A percentile compares a stretch with the other conserved stretches of the same genome.
Conservation (phyloP, 2,888 invertebrate genomes). For the Platerodrilus igneus region DNA sequence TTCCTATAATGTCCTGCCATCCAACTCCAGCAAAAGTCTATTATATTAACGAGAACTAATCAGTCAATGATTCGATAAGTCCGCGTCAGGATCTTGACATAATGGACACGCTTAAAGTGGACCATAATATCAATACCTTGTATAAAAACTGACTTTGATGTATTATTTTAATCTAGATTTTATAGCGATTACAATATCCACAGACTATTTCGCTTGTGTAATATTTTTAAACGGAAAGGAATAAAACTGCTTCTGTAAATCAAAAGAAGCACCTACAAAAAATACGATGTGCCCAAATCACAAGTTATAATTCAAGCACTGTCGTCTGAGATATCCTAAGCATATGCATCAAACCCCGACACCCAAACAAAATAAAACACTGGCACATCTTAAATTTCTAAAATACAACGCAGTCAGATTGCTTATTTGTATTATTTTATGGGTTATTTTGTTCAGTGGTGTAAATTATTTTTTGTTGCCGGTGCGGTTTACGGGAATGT, state of each 20-base stretch:
- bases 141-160: no score
- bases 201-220: no score
- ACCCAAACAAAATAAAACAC: slow-evolving; percentile 13
- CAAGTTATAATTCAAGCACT: slow-evolving; percentile 15
- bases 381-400: slow-evolving; percentile 20
- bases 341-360: slow-evolving; percentile 23
- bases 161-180: no score
- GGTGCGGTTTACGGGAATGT: slow-evolving; percentile 13
- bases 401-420: slow-evolving; percentile 20
- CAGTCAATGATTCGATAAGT: slow-evolving; percentile 29
- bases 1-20: slow-evolving; percentile 2
- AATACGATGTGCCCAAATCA: slow-evolving; percentile 14
- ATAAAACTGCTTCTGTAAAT: no score
- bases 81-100: slow-evolving; percentile 19
- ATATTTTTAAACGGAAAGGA: no score
- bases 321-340: slow-evolving; percentile 15
- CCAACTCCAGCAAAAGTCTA: slow-evolving; percentile 16
- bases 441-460: slow-evolving; percentile 2
- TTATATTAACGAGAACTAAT: slow-evolving; percentile 25
- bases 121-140: no score
- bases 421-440: slow-evolving; percentile 12
- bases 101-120: slow-evolving; percentile 18
- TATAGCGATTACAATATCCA: no score
- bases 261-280: slow-evolving; percentile 14
- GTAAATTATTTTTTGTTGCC: slow-evolving; percentile 5